Evolutionary conservation across 2,888 invertebrate genomes (phyloP).

Genomic region (Rhingia rostrata): DNA sequence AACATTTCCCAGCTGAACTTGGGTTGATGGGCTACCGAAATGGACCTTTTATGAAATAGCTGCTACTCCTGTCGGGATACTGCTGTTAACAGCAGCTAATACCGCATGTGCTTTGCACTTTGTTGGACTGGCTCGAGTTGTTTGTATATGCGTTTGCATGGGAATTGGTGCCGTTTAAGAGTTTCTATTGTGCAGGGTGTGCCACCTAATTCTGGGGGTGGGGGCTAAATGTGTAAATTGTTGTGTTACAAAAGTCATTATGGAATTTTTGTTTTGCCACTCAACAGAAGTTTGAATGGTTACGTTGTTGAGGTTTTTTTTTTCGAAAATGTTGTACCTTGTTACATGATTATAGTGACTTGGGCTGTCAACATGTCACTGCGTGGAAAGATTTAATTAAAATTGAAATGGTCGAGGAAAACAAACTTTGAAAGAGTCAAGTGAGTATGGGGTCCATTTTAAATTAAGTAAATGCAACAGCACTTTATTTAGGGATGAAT

Average conservation of each 20-base stretch:
- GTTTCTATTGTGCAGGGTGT: slow-evolving; percentile 28
- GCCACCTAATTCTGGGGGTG: slow-evolving; percentile 44
- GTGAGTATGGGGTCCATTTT: too few species aligned
- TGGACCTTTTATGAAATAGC: slow-evolving; percentile 51
- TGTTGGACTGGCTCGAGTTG: neutral
- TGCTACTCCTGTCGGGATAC: slow-evolving; percentile 17
- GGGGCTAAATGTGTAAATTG: slow-evolving; percentile 57
- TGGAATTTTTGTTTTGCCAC: slow-evolving; percentile 24
- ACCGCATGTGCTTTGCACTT: slow-evolving; percentile 56
- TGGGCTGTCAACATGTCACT: slow-evolving; percentile 51
- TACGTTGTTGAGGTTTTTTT: slow-evolving; percentile 10
- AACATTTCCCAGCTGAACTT: slow-evolving; percentile 45
- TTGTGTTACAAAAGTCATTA: slow-evolving; percentile 69
- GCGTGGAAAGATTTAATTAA: slow-evolving; percentile 66
- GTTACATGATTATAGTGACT: slow-evolving; percentile 31
- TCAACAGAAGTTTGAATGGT: slow-evolving; percentile 5
- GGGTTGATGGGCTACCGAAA: slow-evolving; percentile 31
- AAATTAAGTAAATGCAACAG: too few species aligned
- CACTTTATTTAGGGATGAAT: too few species aligned
- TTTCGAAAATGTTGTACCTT: slow-evolving; percentile 2
- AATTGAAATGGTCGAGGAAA: slow-evolving; percentile 8
- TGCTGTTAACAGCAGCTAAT: slow-evolving; percentile 61
- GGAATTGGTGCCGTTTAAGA: slow-evolving; percentile 38
- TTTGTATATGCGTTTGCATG: slow-evolving; percentile 8
- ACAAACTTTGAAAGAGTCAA: too few species aligned